phyloP scores from a whole-genome alignment of 2,113 vertebrate species.

The Bujurquina vittata region DNA sequence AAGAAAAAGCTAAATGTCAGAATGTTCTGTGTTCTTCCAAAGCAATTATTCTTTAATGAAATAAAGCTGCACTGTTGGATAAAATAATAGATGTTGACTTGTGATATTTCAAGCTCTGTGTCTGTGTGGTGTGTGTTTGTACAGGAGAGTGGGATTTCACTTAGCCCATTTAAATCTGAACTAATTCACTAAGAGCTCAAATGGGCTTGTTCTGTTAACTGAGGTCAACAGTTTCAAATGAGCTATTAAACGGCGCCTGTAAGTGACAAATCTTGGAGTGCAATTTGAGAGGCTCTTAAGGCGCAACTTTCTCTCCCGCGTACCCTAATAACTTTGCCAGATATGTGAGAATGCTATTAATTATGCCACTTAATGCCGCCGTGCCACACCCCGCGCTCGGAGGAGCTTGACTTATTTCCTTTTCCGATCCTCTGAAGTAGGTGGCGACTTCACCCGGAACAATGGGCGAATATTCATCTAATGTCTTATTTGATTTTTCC shows the following conservation, averaged over 20 bases:
- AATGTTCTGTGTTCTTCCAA: slow-evolving; percentile 14
- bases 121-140: background rate
- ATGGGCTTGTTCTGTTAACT: slow-evolving; percentile 74
- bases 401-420: slow-evolving; percentile 55
- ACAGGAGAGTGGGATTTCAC: slow-evolving; percentile 39
- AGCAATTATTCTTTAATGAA: slow-evolving; percentile 13
- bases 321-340: slow-evolving; percentile 71
- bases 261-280: slow-evolving; percentile 73
- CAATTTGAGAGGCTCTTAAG: slow-evolving; percentile 77
- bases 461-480: slow-evolving; percentile 69
- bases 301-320: slow-evolving; percentile 60
- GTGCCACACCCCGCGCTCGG: slow-evolving; percentile 59
- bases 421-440: slow-evolving; percentile 40
- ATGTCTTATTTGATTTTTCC: slow-evolving; percentile 66
- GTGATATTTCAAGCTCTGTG: background rate
- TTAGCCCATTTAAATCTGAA: slow-evolving; percentile 56
- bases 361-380: slow-evolving; percentile 70
- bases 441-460: slow-evolving; percentile 62
- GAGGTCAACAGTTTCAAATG: slow-evolving; percentile 78
- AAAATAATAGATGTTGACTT: slow-evolving; percentile 28
- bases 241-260: slow-evolving; percentile 76
- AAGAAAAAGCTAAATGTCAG: slow-evolving; percentile 44
- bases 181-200: slow-evolving; percentile 71
- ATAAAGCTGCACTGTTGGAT: slow-evolving; percentile 7
- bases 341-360: slow-evolving; percentile 79